Evolutionary conservation across 2,888 invertebrate species (phyloP), one percentile per base, ranked within the genome.

Genomic region (Griposia aprilina): DNA sequence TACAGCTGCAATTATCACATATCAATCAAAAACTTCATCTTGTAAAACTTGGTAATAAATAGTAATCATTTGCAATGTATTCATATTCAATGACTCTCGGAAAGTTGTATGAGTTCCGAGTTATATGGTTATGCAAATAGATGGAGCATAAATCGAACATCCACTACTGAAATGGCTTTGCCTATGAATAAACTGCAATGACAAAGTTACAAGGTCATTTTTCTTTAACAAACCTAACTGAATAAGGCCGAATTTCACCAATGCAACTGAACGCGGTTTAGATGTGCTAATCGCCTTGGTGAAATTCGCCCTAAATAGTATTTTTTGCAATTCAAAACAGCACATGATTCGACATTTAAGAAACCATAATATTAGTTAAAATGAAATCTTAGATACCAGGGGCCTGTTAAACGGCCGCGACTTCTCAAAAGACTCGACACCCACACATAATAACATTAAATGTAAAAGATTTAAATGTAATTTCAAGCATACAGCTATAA

Each of bases 21-120:
- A 79, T 75, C 52, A 68, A 82, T 84, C 48, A 84, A 63, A 82
- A 65, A 55, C 30, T 23, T 30, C 59, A 82, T 68, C 41, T 45
- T 26, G 20, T 59, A 26, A 36, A 65, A 59, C 7, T 68, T 26
- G 0, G 63, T 23, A 66, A 60, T 62, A 73, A 78, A 77, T 30
- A 80, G 36, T 67, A 45, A 45, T 68, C 8, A 75, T 26, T 65
- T 59, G 62, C 63, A 13, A 71, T 84, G 50, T 62, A 71, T 55
- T 62, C n/a, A n/a, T n/a, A n/a, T 69, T 66, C 66, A 59, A 67
- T 80, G 60, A 8, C 17, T 59, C 45, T 67, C 20, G 57, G 57
- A 71, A 63, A n/a, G 10, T 36, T 57, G 66, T 57, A 30, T n/a
- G 20, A 45, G 2, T 20, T n/a, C 36, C 20, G 36, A 69, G 57